Evolutionary conservation across 2,797 vertebrate species (phyloP).

Genomic region (Coluber constrictor): DNA sequence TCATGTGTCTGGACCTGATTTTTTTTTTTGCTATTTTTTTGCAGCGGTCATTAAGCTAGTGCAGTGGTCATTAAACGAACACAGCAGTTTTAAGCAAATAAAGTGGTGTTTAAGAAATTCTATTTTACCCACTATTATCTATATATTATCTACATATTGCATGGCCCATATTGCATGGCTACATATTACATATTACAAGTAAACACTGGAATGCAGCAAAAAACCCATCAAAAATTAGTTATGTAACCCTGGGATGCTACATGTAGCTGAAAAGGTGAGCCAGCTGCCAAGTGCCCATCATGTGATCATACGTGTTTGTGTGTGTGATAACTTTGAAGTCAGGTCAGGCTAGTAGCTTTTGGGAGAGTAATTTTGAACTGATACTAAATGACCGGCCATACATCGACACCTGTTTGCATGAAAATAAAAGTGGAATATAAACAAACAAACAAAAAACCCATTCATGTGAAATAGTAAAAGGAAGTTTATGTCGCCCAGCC

Average conservation of each 20-base stretch:
- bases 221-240: not conserved
- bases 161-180: no score
- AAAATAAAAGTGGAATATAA: not conserved
- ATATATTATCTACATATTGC: no score
- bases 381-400: accelerated
- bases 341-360: not conserved
- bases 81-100: not conserved
- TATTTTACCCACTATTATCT: no score
- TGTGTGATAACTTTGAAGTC: not conserved
- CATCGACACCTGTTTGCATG: not conserved
- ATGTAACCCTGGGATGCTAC: not conserved
- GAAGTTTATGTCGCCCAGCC: not conserved
- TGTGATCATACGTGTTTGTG: not conserved
- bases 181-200: no score
- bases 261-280: not conserved
- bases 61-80: not conserved
- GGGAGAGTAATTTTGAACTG: not conserved
- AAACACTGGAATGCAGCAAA: not conserved
- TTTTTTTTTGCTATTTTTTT: not conserved
- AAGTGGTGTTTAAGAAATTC: not conserved
- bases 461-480: not conserved
- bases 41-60: not conserved
- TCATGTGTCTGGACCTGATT: not conserved
- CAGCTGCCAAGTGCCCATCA: not conserved
- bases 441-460: not conserved